These are phyloP conservation scores for Mixornis gularis DNA, from an alignment of 2,113 vertebrate genomes.

Conservation along the genomic window DNA sequence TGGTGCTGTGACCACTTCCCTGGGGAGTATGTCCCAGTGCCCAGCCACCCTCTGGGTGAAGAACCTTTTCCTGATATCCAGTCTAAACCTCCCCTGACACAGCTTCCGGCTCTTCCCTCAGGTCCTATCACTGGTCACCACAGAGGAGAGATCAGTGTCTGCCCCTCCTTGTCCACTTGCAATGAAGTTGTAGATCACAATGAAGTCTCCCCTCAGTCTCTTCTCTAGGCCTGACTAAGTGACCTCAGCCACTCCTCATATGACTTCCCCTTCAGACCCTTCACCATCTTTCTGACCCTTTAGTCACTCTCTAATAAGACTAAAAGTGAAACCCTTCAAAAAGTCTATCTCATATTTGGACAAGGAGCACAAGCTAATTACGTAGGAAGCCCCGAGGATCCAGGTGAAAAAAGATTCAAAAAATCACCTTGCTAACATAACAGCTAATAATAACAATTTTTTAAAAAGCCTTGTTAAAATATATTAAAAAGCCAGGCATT, in stretches of 20 bases:
- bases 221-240: not conserved
- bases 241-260: not conserved
- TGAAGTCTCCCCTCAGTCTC: not conserved
- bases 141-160: not conserved
- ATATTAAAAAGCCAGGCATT: not conserved
- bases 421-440: not conserved
- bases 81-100: not conserved
- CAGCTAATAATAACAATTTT: not conserved
- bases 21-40: not conserved
- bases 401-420: not conserved
- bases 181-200: not conserved
- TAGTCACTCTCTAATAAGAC: not conserved
- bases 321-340: not conserved
- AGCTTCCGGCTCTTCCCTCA: not conserved
- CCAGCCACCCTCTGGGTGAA: not conserved
- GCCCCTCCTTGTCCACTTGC: not conserved
- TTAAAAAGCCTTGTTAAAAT: not conserved
- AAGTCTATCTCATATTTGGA: not conserved
- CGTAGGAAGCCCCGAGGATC: fast-evolving
- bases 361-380: not conserved
- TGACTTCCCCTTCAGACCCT: not conserved
- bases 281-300: not conserved
- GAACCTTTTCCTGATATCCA: not conserved
- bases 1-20: not conserved
- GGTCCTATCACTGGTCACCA: not conserved